Evolutionary conservation across 2,113 vertebrate species (phyloP).

Genomic region (Regulus satrapa): DNA sequence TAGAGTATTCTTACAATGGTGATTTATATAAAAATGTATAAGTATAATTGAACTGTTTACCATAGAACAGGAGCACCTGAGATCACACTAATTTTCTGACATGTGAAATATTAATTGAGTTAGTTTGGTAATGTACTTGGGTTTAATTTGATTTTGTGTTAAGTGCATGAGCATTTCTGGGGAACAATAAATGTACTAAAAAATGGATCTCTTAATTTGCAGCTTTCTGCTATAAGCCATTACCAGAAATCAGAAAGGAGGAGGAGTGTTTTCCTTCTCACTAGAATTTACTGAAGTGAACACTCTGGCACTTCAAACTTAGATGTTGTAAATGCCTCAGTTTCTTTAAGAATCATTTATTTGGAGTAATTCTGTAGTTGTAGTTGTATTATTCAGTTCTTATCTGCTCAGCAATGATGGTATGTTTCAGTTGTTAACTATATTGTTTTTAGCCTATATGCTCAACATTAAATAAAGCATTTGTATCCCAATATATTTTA

Average conservation of each 20-base stretch:
- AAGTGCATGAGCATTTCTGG: not conserved
- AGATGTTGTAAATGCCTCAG: not conserved
- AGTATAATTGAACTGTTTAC: not conserved
- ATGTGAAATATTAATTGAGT: not conserved
- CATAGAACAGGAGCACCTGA: not conserved
- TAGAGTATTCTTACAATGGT: not conserved
- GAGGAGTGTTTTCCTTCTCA: conserved; percentile 12
- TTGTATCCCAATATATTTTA: conserved; percentile 1
- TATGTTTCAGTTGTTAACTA: not conserved
- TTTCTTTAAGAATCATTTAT: conserved; percentile 23
- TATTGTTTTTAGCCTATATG: not conserved
- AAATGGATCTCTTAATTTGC: conserved; percentile 39
- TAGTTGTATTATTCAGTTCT: not conserved
- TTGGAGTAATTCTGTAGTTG: not conserved
- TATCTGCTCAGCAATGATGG: not conserved
- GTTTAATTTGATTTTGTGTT: conserved; percentile 3
- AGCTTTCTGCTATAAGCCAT: conserved; percentile 37
- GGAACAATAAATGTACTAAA: not conserved
- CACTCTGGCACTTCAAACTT: not conserved
- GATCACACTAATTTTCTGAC: not conserved
- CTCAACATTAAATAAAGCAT: not conserved
- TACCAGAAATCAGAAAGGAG: conserved; percentile 8
- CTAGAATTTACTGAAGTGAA: conserved; percentile 17
- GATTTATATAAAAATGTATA: not conserved
- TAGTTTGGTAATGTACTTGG: not conserved